Conservation (phyloP, 2,113 vertebrate species). For the Sterna hirundo region DNA sequence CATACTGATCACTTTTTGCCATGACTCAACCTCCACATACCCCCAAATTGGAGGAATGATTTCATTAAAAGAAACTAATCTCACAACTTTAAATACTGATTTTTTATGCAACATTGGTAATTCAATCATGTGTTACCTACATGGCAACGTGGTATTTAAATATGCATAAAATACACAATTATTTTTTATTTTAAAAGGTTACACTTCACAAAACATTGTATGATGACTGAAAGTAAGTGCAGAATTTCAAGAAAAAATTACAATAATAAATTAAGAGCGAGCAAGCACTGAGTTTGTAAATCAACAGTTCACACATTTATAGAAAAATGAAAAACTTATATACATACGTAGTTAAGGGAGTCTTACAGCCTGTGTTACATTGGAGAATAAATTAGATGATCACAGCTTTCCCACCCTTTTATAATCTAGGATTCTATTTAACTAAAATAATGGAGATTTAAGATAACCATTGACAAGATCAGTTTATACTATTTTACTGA, state of each 20-base stretch:
- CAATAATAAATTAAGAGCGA: background rate
- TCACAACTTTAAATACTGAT: background rate
- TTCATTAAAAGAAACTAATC: background rate
- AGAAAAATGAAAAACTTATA: background rate
- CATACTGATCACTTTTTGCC: background rate
- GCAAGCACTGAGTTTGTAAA: background rate
- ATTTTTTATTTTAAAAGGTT: background rate
- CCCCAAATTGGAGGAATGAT: background rate
- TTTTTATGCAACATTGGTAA: background rate
- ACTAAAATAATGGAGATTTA: background rate
- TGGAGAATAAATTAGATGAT: background rate
- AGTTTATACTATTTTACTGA: background rate
- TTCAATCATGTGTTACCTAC: background rate
- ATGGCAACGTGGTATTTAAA: background rate
- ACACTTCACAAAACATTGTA: background rate
- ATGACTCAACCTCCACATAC: background rate
- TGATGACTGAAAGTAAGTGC: background rate
- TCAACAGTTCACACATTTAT: background rate
- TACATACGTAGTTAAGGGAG: background rate
- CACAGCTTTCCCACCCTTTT: background rate
- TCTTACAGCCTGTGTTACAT: background rate
- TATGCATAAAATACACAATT: background rate
- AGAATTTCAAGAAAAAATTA: background rate
- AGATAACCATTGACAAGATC: background rate
- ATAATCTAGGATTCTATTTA: background rate